These are phyloP conservation scores for Sinotaia quadrata DNA, from an alignment of 2,888 invertebrate species.

Conservation along the genomic window DNA sequence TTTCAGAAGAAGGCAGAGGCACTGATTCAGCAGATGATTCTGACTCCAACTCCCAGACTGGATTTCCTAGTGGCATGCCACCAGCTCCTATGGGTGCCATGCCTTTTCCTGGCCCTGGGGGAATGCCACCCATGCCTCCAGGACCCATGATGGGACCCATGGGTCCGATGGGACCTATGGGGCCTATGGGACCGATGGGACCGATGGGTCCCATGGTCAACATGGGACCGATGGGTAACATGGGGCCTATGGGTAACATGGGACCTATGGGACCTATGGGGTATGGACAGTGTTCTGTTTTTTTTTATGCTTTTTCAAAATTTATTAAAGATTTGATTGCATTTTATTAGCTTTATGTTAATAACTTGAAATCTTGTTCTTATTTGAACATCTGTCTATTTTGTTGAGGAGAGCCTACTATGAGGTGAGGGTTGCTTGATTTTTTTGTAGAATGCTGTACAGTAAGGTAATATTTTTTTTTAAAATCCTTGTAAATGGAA, in stretches of 20 bases:
- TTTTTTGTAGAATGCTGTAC: too few species aligned
- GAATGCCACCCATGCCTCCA: slow-evolving; percentile 53
- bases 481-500: too few species aligned
- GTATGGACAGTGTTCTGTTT: slow-evolving; percentile 41
- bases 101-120: slow-evolving; percentile 36
- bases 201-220: slow-evolving; percentile 62
- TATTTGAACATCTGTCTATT: too few species aligned
- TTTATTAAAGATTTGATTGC: neutral
- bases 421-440: too few species aligned
- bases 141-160: slow-evolving; percentile 57
- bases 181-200: slow-evolving; percentile 59
- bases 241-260: slow-evolving; percentile 33
- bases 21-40: slow-evolving; percentile 41
- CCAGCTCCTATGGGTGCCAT: slow-evolving; percentile 26
- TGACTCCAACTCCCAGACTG: slow-evolving; percentile 28
- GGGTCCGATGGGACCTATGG: slow-evolving; percentile 55
- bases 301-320: neutral
- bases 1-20: slow-evolving; percentile 12
- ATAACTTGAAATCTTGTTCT: too few species aligned
- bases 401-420: too few species aligned
- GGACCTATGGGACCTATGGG: slow-evolving; percentile 58
- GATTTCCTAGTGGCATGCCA: neutral
- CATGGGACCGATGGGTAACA: too few species aligned
- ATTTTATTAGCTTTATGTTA: too few species aligned
- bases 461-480: too few species aligned